Evolutionary conservation across 1,140 invertebrate genomes (phyloP).

Genomic region (Globodera ellingtonae): DNA sequence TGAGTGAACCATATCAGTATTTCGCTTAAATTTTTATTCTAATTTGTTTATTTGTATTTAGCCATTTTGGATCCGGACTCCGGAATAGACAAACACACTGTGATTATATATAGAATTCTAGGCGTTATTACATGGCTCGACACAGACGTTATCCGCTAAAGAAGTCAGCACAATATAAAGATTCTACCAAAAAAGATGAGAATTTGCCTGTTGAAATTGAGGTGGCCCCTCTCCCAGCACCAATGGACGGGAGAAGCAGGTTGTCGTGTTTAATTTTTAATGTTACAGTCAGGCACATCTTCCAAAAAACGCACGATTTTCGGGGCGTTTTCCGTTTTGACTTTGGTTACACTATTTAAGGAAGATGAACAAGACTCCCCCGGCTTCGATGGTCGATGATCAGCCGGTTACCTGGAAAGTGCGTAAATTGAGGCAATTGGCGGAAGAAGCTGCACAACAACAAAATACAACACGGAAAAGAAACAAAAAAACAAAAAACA

Average conservation of each 20-base stretch:
- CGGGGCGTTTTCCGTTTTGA: neutral
- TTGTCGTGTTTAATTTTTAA: neutral
- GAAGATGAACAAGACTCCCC: neutral
- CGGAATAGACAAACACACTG: no score
- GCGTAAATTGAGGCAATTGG: neutral
- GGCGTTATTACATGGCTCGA: neutral
- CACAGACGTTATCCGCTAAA: constrained; percentile 7
- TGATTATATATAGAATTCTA: no score
- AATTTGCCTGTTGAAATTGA: neutral
- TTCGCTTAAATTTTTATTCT: no score
- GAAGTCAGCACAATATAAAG: neutral
- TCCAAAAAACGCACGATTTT: neutral
- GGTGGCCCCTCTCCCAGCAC: neutral
- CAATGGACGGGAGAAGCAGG: neutral
- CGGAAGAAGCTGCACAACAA: neutral
- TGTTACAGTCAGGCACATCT: neutral
- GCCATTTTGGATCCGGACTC: no score
- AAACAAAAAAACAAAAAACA: neutral
- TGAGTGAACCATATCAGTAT: no score
- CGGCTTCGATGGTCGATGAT: neutral
- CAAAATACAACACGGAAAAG: neutral
- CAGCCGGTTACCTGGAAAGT: neutral
- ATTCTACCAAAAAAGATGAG: neutral
- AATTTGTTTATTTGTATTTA: no score
- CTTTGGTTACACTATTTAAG: neutral